Base-by-base conservation (phyloP, 2,797 vertebrate species). In the Lates japonicus region DNA sequence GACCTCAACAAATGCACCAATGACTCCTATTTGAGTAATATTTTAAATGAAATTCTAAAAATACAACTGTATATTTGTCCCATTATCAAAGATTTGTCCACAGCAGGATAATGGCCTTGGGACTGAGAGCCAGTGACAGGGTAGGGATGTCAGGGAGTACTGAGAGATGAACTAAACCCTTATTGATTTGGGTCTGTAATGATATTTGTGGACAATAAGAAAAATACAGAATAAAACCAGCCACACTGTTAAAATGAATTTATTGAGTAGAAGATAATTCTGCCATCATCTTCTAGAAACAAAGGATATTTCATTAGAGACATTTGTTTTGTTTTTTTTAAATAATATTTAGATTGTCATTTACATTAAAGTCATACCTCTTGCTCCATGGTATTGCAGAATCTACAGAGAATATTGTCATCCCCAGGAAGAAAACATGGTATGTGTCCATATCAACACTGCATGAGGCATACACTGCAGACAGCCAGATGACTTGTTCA, bases 361-460 rank as follows among this genome's bases (percentile, higher is more conserved):
- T 31, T 35, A 35, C 1, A 17, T 41, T 64, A 55, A 25, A 65
- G 22, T 62, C 2, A 11, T 16, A 19, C 7, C 7, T 20, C 9
- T 54, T 78, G 20, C 0, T 66, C 13, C 7, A 2, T 55, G 55
- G 14, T 49, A 1, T 84, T 66, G 37, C 83, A 91, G 94, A 89
- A 20, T 81, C 87, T n/a, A 17, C 80, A 82, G 96, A 97, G 88
- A 87, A 94, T 58, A 89, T 97, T 71, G 90, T 96, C 67, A 88
- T 98, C 80, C 98, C 98, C 31, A 96, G 86, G 84, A 99, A 90
- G 94, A 99, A 99, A 95, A 96, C 92, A 65, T 99, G 98, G 98
- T 98, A 87, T 80, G 96, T 94, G 48, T 72, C 48, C 58, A 17
- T 3, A 39, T 44, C 4, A 37, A 16, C 48, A 14, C 51, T 5